These are phyloP conservation scores for Pomacea maculata DNA, from an alignment of 1,140 invertebrate species.

Conservation along the genomic window DNA sequence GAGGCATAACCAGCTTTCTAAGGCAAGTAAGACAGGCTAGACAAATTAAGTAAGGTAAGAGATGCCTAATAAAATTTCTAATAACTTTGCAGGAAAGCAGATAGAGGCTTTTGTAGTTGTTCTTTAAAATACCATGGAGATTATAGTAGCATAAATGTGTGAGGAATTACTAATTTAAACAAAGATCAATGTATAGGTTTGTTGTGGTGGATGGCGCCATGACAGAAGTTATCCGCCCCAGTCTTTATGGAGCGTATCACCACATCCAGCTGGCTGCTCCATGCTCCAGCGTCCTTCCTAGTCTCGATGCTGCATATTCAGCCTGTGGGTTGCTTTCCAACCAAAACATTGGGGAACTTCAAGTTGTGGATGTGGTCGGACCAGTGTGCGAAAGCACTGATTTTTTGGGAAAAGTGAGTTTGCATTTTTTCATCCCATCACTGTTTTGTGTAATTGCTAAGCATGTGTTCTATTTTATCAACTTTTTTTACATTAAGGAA, in stretches of 20 bases:
- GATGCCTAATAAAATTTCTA: too few relatives aligned
- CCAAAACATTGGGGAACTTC: not conserved
- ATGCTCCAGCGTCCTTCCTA: conserved; percentile 38
- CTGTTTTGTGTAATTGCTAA: too few relatives aligned
- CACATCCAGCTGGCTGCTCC: conserved; percentile 55
- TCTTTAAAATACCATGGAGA: too few relatives aligned
- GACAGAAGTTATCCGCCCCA: conserved; percentile 65
- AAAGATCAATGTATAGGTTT: conserved; percentile 33
- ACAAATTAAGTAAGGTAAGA: too few relatives aligned
- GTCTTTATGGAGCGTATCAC: conserved; percentile 65
- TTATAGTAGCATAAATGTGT: too few relatives aligned
- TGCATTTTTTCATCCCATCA: not conserved
- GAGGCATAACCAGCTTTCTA: too few relatives aligned
- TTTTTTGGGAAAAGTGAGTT: conserved; percentile 62
- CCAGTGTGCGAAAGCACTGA: conserved; percentile 68
- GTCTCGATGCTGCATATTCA: conserved; percentile 97
- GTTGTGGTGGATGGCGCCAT: conserved; percentile 59
- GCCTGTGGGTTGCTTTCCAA: conserved; percentile 64
- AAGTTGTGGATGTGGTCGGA: conserved; percentile 63
- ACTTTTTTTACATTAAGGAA: too few relatives aligned
- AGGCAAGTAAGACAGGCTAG: too few relatives aligned
- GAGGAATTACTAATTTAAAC: too few relatives aligned
- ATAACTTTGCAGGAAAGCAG: too few relatives aligned
- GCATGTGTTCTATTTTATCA: too few relatives aligned
- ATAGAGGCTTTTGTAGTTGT: too few relatives aligned